Conservation (phyloP, 1,140 invertebrate species). For the Hyles vespertilio region DNA sequence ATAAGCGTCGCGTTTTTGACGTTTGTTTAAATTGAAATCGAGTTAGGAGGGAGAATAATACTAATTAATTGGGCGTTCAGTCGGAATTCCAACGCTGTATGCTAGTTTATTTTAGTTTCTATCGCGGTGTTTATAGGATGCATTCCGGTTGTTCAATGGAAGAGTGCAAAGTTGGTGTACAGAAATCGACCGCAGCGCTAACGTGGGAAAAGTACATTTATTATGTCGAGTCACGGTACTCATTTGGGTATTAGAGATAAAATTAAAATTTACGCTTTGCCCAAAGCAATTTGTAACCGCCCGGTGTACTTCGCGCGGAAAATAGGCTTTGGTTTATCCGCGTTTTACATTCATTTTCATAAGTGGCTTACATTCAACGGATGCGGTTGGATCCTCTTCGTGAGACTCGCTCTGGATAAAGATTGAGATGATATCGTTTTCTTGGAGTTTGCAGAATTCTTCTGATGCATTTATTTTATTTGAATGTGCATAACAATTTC, state of each 20-base stretch:
- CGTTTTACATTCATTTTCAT: slow-evolving; percentile 70
- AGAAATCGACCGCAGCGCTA: slow-evolving; percentile 53
- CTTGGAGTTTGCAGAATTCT: not conserved
- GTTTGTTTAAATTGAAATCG: slow-evolving; percentile 18
- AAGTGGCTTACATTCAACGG: slow-evolving; percentile 62
- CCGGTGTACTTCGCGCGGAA: slow-evolving; percentile 69
- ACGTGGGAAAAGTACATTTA: slow-evolving; percentile 71
- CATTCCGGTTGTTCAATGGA: not conserved
- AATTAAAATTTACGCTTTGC: slow-evolving; percentile 75
- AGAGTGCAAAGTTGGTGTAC: slow-evolving; percentile 20
- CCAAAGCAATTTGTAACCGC: slow-evolving; percentile 73
- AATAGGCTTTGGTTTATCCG: slow-evolving; percentile 72
- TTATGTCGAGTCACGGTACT: slow-evolving; percentile 72
- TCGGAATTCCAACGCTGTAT: too few species aligned
- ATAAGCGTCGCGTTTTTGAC: slow-evolving; percentile 16
- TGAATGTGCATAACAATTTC: too few species aligned
- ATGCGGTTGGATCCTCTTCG: slow-evolving; percentile 20
- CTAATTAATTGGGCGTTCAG: too few species aligned
- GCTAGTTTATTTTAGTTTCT: too few species aligned
- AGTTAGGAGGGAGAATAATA: too few species aligned
- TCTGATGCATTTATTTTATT: too few species aligned
- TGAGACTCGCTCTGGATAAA: not conserved
- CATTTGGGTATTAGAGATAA: slow-evolving; percentile 75
- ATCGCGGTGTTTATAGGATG: too few species aligned
- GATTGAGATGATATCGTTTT: slow-evolving; percentile 2